Evolutionary conservation across 2,888 invertebrate species (phyloP).

Genomic region (Cheilosia vernalis): DNA sequence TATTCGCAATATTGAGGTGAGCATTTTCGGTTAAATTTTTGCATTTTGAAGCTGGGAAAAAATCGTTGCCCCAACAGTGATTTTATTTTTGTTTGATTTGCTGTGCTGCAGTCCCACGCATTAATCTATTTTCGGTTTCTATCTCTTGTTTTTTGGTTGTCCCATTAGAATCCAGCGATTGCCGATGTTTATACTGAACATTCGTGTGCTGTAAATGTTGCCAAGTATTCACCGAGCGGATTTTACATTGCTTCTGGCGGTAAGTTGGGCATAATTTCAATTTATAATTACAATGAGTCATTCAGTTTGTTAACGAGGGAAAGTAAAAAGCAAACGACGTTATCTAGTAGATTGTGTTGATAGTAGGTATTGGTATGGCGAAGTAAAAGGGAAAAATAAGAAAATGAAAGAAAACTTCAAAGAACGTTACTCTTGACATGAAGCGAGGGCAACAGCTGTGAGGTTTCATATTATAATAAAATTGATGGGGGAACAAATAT

Average conservation of each 20-base stretch:
- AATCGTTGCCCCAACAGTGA: slow-evolving; percentile 46
- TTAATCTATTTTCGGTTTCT: slow-evolving; percentile 70
- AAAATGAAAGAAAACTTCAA: too few species aligned
- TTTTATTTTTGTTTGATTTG: slow-evolving; percentile 58
- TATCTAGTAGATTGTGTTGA: too few species aligned
- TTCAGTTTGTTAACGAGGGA: slow-evolving; percentile 17
- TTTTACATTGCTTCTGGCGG: slow-evolving; percentile 99
- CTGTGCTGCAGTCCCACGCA: slow-evolving; percentile 67
- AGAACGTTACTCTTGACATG: too few species aligned
- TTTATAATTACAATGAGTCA: slow-evolving; percentile 47
- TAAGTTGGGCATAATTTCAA: slow-evolving; percentile 83
- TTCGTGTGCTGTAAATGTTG: slow-evolving; percentile 96
- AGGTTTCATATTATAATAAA: too few species aligned
- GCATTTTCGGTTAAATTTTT: slow-evolving; percentile 74
- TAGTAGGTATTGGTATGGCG: too few species aligned
- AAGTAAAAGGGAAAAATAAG: too few species aligned
- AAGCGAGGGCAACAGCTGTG: too few species aligned
- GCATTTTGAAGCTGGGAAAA: slow-evolving; percentile 36
- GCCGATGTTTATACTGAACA: slow-evolving; percentile 99
- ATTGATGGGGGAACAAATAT: too few species aligned
- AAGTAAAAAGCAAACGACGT: too few species aligned
- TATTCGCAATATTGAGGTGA: slow-evolving; percentile 96
- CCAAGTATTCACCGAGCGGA: slow-evolving; percentile 98
- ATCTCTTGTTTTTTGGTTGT: slow-evolving; percentile 32
- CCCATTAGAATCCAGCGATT: slow-evolving; percentile 92